phyloP scores from a whole-genome alignment of 2,113 vertebrate genomes.

The Sylvicapra grimmia region DNA sequence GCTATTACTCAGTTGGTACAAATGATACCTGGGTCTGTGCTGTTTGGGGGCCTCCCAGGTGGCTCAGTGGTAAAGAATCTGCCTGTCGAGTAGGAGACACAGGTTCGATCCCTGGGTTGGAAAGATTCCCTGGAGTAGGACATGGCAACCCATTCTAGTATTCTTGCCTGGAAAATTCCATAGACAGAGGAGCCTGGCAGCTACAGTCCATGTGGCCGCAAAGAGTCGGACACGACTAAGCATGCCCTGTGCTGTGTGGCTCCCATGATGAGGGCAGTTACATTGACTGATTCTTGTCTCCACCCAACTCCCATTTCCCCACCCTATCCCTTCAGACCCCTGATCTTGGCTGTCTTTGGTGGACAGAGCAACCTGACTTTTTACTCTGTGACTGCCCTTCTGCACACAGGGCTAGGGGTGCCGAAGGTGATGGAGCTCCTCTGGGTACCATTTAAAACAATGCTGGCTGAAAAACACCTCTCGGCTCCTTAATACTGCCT shows the following conservation, averaged over 20 bases:
- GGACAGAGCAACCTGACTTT: background rate
- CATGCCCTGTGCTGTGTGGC: accelerated
- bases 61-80: background rate
- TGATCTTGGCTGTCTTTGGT: background rate
- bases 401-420: background rate
- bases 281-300: background rate
- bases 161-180: background rate
- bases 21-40: background rate
- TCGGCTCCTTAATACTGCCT: slow-evolving; percentile 52
- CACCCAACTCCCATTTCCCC: background rate
- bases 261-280: background rate
- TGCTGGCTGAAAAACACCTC: slow-evolving; percentile 56
- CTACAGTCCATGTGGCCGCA: background rate
- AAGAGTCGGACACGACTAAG: background rate
- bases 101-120: background rate
- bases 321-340: accelerated
- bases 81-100: background rate
- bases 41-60: background rate
- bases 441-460: slow-evolving; percentile 48
- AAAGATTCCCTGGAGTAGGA: background rate
- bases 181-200: background rate
- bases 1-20: background rate
- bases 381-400: background rate
- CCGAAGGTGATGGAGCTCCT: slow-evolving; percentile 27
- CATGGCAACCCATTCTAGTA: background rate